A percentile compares a stretch with the other conserved stretches of the same genome.
Conservation (phyloP, 2,888 invertebrate genomes). For the Gastracanthus pulcherrimus region DNA sequence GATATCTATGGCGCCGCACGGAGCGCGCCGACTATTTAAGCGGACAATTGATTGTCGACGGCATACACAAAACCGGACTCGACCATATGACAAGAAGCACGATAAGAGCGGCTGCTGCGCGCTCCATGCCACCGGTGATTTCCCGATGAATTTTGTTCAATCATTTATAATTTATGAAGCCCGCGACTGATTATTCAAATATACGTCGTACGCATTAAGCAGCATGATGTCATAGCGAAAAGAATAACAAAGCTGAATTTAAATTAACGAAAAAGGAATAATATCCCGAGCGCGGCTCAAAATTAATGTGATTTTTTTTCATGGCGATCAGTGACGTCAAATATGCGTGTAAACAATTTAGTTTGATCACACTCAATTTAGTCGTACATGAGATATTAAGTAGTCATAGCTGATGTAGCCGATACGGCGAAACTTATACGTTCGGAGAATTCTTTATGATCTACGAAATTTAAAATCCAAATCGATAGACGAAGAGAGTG, state of each 20-base stretch:
- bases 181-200: slow-evolving; percentile 49
- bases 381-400: slow-evolving; percentile 40
- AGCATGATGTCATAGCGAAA: slow-evolving; percentile 35
- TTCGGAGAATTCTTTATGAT: slow-evolving; percentile 23
- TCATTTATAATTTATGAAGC: slow-evolving; percentile 50
- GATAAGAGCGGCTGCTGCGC: slow-evolving; percentile 20
- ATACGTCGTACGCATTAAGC: not conserved
- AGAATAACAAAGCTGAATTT: slow-evolving; percentile 30
- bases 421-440: slow-evolving; percentile 20
- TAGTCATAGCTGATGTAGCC: slow-evolving; percentile 30
- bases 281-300: slow-evolving; percentile 1
- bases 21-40: slow-evolving; percentile 65
- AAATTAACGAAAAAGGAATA: slow-evolving; percentile 37
- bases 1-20: slow-evolving; percentile 61
- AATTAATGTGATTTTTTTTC: slow-evolving; percentile 48
- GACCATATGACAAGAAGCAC: slow-evolving; percentile 1
- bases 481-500: no score
- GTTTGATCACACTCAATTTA: slow-evolving; percentile 57
- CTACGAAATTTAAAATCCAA: slow-evolving; percentile 30
- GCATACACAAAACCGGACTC: slow-evolving; percentile 51
- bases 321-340: slow-evolving; percentile 41
- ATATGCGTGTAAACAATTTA: slow-evolving; percentile 55
- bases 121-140: slow-evolving; percentile 6
- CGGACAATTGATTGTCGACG: slow-evolving; percentile 70
- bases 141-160: slow-evolving; percentile 43